Conservation (phyloP, 2,797 vertebrate genomes). For the Prionace glauca region DNA sequence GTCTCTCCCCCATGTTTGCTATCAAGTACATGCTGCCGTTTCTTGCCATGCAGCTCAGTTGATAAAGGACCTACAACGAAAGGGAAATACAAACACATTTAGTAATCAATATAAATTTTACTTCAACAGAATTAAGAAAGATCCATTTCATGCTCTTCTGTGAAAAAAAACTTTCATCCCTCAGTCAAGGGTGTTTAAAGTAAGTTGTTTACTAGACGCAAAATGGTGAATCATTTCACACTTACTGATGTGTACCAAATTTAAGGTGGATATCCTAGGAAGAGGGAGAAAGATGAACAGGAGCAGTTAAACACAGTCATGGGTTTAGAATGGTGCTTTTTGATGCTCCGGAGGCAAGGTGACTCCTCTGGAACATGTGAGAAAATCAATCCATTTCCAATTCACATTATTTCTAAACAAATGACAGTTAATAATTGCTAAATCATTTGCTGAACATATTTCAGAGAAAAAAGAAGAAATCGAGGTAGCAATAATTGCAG, state of each 20-base stretch:
- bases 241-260: not conserved
- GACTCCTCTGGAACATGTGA: no score
- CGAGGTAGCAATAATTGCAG: not conserved
- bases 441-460: not conserved
- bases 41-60: constrained; percentile 82
- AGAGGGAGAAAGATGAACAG: not conserved
- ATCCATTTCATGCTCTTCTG: not conserved
- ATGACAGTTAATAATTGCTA: not conserved
- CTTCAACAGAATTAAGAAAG: not conserved
- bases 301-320: not conserved
- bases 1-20: constrained; percentile 77
- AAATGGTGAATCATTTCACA: not conserved
- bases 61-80: constrained; percentile 67
- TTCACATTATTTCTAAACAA: not conserved
- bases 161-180: not conserved
- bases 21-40: constrained; percentile 73
- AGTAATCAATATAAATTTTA: not conserved
- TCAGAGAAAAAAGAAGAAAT: not conserved
- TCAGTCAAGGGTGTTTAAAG: not conserved
- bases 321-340: not conserved
- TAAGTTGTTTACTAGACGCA: not conserved
- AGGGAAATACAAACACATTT: not conserved
- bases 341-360: not conserved
- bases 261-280: not conserved
- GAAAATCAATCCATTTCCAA: no score